Base-by-base conservation (phyloP, 2,797 vertebrate species). In the Cossypha heuglini region DNA sequence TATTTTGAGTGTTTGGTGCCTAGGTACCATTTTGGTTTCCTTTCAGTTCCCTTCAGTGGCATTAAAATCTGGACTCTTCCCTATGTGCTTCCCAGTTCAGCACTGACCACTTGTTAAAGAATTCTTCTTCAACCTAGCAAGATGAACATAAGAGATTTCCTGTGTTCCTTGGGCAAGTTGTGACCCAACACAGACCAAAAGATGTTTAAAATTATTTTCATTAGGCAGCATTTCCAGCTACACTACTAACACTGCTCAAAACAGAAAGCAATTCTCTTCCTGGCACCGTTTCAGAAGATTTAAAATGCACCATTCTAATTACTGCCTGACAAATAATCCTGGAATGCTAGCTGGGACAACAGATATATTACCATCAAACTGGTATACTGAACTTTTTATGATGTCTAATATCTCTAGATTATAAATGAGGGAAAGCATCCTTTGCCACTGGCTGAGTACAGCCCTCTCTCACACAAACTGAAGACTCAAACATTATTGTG, bases 141-240 rank as follows among this genome's bases (percentile, higher is more conserved):
- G 79, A 76, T n/a, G 49, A 95, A 79, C 37, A 31, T n/a, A 38
- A 89, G 57, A 86, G 29, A 31, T 29, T 62, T 55, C 59, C 28
- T 16, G 31, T 63, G 69, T 86, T 97, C 75, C 91, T 95, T 94
- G 71, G 77, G 83, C 93, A 96, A 92, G 77, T 82, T 93, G 90
- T 84, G 52, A 93, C 86, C 90, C 93, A 93, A 89, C 1, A 1
- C 95, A 97, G 96, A 96, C 77, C 69, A 96, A 96, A 90, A 91
- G 67, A 97, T 95, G 68, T 85, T 97, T 95, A 86, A 68, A 92
- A 95, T 89, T 97, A 96, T 97, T 98, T 97, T 97, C 96, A 96
- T 97, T 94, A 97, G 83, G 83, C 93, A 93, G 87, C 63, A 94
- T 85, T 96, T 96, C 94, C 96, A 96, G 84, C 83, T 93, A 90